Evolutionary conservation across 1,140 invertebrate genomes (phyloP), one percentile per base, ranked within the genome.

Genomic region (Drusus annulatus): DNA sequence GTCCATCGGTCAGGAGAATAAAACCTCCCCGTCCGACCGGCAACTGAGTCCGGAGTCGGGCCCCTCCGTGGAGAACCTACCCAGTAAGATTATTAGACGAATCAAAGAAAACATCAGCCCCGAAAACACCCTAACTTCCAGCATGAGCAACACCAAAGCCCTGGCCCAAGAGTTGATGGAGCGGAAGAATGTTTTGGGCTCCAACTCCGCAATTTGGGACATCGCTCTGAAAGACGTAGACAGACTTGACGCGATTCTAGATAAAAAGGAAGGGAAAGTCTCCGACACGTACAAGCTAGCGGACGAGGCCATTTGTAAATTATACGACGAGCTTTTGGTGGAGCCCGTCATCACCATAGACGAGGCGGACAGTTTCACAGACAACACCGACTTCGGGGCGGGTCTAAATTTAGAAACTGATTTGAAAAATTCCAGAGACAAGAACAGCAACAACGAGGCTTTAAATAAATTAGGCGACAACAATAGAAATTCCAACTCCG

Each of bases 51-150:
- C 87, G 0, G 88, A 89, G 19, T 83, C 84, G 0, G 88, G 86
- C 5, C 86, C 87, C 6, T 80, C 88, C 0, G 86, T 89, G 7
- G 88, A 89, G 17, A 89, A 90, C 83, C 80, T 90, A 31, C 88
- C 88, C 0, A 88, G 84, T 50, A 89, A 89, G 83, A 86, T 90
- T 5, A 89, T 89, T 15, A 76, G 87, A 77, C 86, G 87, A 1
- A 90, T 90, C 21, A 90, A 90, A 84, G 89, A 90, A 76, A 90
- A 89, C 75, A 88, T 89, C 1, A 90, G 89, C 68, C 89, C 88
- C 0, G 88, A 90, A 78, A 90, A 89, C 56, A 89, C 88, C 6
- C 80, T 90, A 16, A 89, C 87, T 0, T 87, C 88, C 0, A 88
- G 85, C 60, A 89, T 88, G 85, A 86, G 85, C 5, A 88, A 87